Base-by-base conservation (phyloP, 2,888 invertebrate species). In the Stenodema calcarata region DNA sequence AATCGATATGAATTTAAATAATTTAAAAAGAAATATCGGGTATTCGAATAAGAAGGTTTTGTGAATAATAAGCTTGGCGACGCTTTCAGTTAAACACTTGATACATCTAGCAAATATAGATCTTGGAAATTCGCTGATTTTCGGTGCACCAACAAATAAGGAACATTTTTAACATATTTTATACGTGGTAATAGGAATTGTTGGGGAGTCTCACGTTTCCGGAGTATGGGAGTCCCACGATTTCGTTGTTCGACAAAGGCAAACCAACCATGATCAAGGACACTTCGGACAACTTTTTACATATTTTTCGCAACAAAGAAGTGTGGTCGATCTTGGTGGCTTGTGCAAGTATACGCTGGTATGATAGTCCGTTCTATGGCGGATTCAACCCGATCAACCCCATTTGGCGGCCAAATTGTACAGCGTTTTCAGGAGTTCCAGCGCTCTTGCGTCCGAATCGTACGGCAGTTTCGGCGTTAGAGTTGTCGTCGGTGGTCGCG, bases 321-420 rank as follows among this genome's bases (percentile, higher is more conserved):
- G 87, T 83, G 41, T 83, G 14, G 83, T 87, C 87, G 87, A 87
- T 83, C 87, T 82, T 76, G 83, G 87, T 69, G 87, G 73, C 69
- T 44, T 30, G 62, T 50, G 62, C 18, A 62, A 7, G 18, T 11
- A 27, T 18, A 18, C 62, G 23, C 54, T 62, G 62, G 62, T 1
- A 18, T 6, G 11, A 9, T 23, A 62, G 18, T 4, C 4, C 3
- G 62, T 23, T 62, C 23, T 62, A 7, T 2, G n/a, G n/a, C n/a
- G n/a, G n/a, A n/a, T n/a, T n/a, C n/a, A n/a, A n/a, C n/a, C n/a
- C n/a, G 62, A 16, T 87, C 88, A 89, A 90, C 96, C 96, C 94
- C 96, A 96, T 92, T 95, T 94, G 27, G 96, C 95, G 86, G 96
- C 96, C 91, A 97, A 94, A 88, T 95, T 94, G 91, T 96, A 97